Base-by-base conservation (phyloP, 2,113 vertebrate genomes). In the Canis aureus region DNA sequence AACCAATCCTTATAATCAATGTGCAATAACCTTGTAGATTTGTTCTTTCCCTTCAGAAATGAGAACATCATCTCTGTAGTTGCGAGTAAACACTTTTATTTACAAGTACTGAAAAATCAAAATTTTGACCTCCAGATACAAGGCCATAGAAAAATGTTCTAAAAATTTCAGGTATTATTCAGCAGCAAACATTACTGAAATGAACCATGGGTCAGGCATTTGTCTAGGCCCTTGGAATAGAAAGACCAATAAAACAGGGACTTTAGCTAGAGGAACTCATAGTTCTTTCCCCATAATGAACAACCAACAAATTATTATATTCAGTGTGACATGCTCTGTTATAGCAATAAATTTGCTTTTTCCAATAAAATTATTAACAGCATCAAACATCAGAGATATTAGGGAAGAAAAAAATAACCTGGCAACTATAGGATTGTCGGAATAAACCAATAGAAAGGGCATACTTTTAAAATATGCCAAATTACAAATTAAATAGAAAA, bases 331-430 rank as follows among this genome's bases (percentile, higher is more conserved):
- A 29, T 74, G n/a, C 11, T 19, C 4, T 16, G 5, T 27, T 66
- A 35, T 10, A 53, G 25, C n/a, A 62, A 91, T 11, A 83, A 64
- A 91, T 57, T 80, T 55, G 12, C 4, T 84, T 90, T 87, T 88
- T 88, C 60, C 1, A 91, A 22, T 79, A 86, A 38, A 49, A 92
- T 74, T 76, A 82, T 86, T 73, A 86, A 84, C 1, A 91, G 49
- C 38, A 79, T 60, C 76, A 84, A 80, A 92, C 32, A 92, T 59
- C 76, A 90, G 55, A 49, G 43, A 49, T 71, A 87, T 38, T 22
- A 73, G 91, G 62, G 32, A 78, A 94, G 71, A 62, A 64, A 91
- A 80, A 81, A 29, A 16, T 92, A 71, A 86, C 27, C 74, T 85
- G 57, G 25, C 11, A 38, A 49, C 11, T 49, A 35, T 71, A 60